Evolutionary conservation across 2,888 invertebrate species (phyloP), one percentile per base, ranked within the genome.

Genomic region (Tiliacea citrago): DNA sequence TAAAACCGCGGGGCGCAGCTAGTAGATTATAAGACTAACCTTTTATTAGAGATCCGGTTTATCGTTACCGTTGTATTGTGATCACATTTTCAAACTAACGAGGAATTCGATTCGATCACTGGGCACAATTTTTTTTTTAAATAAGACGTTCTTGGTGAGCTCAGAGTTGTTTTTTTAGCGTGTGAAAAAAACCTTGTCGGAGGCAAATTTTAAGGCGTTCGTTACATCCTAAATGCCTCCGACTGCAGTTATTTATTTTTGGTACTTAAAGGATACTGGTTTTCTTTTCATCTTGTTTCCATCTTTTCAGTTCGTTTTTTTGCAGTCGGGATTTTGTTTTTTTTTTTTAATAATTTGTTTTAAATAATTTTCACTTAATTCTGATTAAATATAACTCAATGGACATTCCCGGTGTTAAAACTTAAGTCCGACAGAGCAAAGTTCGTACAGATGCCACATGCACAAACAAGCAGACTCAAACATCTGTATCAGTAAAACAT

Each of bases 401-500:
- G n/a, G 45, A 61, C 39, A 57, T 55, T 45, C 49, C 42, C 7
- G 21, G 2, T 47, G 42, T 61, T 61, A 24, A 42, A 49, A 45
- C 81, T 68, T 47, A 57, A 45, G 47, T 67, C 49, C 2, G 12
- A 39, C 21, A 53, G 58, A 82, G 51, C 82, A 57, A 83, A 81
- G 68, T 62, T 60, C 42, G 35, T 76, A 53, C 53, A 72, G 42
- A 47, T 58, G 62, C 29, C 68, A 67, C 47, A n/a, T 78, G 68
- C 60, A 81, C 68, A 67, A 84, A 81, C 55, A 84, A 79, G 24
- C 45, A 55, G 24, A 42, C 55, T 65, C 12, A 49, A 68, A 80
- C 81, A 84, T 80, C 53, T 84, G 71, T 63, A 68, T 75, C 60
- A 29, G 61, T 75, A 55, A 62, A 68, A 60, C 66, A 69, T 57